Conservation (phyloP, 1,140 invertebrate genomes). For the Scaptomyza graminum region DNA sequence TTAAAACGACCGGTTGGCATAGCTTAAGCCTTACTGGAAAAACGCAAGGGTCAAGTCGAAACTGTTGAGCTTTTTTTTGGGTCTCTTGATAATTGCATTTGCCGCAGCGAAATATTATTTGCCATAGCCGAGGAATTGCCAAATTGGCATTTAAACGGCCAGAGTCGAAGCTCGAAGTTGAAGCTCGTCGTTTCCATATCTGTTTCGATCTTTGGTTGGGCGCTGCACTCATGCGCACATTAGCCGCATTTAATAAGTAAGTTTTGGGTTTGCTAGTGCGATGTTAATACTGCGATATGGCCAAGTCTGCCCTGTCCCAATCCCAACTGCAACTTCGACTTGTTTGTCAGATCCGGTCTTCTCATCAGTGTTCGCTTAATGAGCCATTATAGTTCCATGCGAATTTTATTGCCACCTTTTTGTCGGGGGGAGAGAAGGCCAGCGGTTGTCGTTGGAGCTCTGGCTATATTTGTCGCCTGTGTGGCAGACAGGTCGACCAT, state of each 20-base stretch:
- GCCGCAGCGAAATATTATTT: conserved; percentile 56
- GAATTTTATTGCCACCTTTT: conserved; percentile 57
- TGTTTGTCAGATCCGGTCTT: conserved; percentile 26
- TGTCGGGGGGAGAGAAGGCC: conserved; percentile 4
- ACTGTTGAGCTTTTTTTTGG: conserved; percentile 34
- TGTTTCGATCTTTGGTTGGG: conserved; percentile 36
- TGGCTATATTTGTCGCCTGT: conserved; percentile 76
- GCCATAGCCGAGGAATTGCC: conserved; percentile 38
- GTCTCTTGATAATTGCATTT: conserved; percentile 38
- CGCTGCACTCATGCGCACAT: conserved; percentile 36
- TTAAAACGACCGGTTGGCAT: conserved; percentile 32
- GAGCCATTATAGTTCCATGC: conserved; percentile 61
- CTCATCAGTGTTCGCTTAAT: conserved; percentile 64
- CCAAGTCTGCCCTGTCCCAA: background rate
- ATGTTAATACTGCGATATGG: conserved; percentile 64
- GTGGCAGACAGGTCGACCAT: conserved; percentile 18
- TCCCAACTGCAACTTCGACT: conserved; percentile 13
- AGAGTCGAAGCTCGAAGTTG: background rate
- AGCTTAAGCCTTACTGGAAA: conserved; percentile 9
- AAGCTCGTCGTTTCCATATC: conserved; percentile 46
- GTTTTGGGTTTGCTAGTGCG: conserved; percentile 8
- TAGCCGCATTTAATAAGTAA: conserved; percentile 34
- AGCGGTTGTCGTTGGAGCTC: conserved; percentile 53
- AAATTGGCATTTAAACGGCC: conserved; percentile 53
- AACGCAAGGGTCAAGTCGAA: conserved; percentile 65